phyloP scores from a whole-genome alignment of 2,797 vertebrate species.

The Calcarius lapponicus region DNA sequence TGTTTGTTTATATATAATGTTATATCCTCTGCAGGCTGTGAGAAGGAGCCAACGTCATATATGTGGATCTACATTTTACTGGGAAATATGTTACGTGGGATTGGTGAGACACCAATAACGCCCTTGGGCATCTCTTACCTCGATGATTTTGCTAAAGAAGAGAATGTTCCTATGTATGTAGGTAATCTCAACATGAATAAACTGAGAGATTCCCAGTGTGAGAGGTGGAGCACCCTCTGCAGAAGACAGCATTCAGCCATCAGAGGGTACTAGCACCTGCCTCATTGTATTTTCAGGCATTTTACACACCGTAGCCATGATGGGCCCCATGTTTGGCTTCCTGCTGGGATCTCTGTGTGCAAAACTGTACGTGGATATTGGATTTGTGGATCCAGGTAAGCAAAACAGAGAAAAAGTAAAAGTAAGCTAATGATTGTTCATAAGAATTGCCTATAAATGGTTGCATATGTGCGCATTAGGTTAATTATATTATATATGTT shows the following conservation, averaged over 20 bases:
- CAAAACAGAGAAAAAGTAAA: neutral
- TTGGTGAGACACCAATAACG: constrained; percentile 93
- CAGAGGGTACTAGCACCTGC: neutral
- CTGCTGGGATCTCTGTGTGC: constrained; percentile 84
- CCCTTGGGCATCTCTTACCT: constrained; percentile 94
- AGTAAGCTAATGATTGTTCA: neutral
- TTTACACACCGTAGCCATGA: constrained; percentile 83
- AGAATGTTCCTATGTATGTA: constrained; percentile 92
- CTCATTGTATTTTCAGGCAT: constrained; percentile 76
- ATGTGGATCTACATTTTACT: constrained; percentile 93
- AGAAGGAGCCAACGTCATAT: constrained; percentile 80
- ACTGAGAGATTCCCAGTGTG: rapidly evolving
- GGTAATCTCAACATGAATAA: constrained; percentile 75
- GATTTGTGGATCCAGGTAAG: constrained; percentile 89
- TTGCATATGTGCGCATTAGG: neutral
- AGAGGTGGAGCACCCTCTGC: neutral
- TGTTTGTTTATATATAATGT: too few relatives aligned
- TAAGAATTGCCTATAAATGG: neutral
- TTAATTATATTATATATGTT: neutral
- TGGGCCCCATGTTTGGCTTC: constrained; percentile 87
- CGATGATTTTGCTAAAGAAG: constrained; percentile 89
- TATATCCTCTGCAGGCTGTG: constrained; percentile 76
- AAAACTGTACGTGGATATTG: constrained; percentile 89
- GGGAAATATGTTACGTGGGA: constrained; percentile 89
- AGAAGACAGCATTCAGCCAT: neutral